Evolutionary conservation across 2,888 invertebrate species (phyloP).

Genomic region (Arrhopalites spinosus): DNA sequence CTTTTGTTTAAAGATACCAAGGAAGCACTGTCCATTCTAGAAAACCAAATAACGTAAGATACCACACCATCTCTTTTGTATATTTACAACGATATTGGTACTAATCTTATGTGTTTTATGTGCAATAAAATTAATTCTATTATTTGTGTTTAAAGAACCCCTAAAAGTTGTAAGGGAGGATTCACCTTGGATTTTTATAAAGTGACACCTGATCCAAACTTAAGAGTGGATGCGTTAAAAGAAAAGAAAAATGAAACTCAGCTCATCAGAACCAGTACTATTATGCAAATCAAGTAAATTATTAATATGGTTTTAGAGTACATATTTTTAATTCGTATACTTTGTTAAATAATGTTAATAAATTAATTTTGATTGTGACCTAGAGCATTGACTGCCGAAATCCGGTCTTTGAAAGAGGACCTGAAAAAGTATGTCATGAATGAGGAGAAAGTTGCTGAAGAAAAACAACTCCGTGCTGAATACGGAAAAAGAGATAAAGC

Average conservation of each 20-base stretch:
- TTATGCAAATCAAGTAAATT: slow-evolving; percentile 36
- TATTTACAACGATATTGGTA: background rate
- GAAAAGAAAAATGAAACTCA: background rate
- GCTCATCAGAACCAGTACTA: slow-evolving; percentile 36
- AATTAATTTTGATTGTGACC: background rate
- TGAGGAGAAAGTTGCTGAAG: background rate
- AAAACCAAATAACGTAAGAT: slow-evolving; percentile 58
- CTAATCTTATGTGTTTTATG: slow-evolving; percentile 2
- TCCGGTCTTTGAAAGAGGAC: slow-evolving; percentile 8
- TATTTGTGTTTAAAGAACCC: slow-evolving; percentile 32
- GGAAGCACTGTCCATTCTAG: slow-evolving; percentile 73
- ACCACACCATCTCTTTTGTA: background rate
- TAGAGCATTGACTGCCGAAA: slow-evolving; percentile 4
- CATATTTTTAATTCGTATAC: background rate
- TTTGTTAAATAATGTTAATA: background rate
- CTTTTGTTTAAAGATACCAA: slow-evolving; percentile 74
- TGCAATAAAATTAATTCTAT: too few relatives aligned
- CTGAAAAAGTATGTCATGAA: slow-evolving; percentile 10
- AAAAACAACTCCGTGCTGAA: background rate
- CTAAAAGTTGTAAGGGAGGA: slow-evolving; percentile 34
- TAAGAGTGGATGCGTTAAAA: slow-evolving; percentile 29
- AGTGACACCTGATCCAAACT: slow-evolving; percentile 49
- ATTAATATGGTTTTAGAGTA: too few relatives aligned
- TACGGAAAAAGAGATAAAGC: slow-evolving; percentile 14
- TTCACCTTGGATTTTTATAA: slow-evolving; percentile 49